Evolutionary conservation across 2,888 invertebrate genomes (phyloP), one percentile per base, ranked within the genome.

Genomic region (Ormyrus thymus): DNA sequence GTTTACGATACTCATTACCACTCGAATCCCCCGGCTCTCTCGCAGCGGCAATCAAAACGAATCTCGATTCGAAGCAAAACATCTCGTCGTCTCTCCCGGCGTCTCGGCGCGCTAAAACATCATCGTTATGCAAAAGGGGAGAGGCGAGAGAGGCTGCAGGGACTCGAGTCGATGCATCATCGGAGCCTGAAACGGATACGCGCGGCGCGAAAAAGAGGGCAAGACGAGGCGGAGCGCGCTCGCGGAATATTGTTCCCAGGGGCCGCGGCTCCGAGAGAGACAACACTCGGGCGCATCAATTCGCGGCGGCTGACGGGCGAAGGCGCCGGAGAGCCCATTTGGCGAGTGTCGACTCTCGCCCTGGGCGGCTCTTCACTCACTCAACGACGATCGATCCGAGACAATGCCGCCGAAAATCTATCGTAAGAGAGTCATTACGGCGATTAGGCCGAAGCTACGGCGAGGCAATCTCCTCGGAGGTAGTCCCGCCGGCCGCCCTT

Each of bases 211-310:
- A 64, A 81, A 81, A 76, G 72, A 81, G 73, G 73, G 65, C 72
- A 68, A 62, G 72, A 69, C 62, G 70, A 79, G 51, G 55, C 56
- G 48, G 29, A n/a, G 61, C 69, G 71, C 45, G 76, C 69, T 11
- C 71, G 72, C 62, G 77, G 69, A 80, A 78, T 29, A 29, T 77
- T 78, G 78, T 80, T 82, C 82, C 80, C 82, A 82, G 78, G 76
- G 81, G 81, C 66, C 13, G 61, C 74, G 80, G 80, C 76, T 78
- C 73, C 80, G 81, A 80, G 81, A 80, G 81, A 81, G 81, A 76
- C 82, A 78, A 81, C 76, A 75, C 79, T 76, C 69, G 2, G 2
- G 66, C 64, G 75, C 75, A 75, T 79, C 58, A 76, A 10, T 58
- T 29, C 29, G 43, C 43, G 48, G 75, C 53, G 77, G 73, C 70